Percentiles rank a stretch among this genome's conserved stretches.
Evolutionary conservation across 2,888 invertebrate species (phyloP).

Genomic region (Parnassius mnemosyne): DNA sequence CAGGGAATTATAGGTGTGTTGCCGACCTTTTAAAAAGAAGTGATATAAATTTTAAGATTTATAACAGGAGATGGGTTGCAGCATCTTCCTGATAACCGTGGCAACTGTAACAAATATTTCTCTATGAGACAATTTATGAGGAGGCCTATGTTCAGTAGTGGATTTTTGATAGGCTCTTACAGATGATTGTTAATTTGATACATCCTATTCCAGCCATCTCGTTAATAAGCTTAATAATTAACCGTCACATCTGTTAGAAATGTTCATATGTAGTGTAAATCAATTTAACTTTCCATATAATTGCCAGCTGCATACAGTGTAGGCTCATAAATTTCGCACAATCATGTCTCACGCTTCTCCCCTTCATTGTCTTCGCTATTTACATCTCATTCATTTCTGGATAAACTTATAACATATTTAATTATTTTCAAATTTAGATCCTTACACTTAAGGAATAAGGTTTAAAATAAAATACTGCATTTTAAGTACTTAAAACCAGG

Average conservation of each 20-base stretch:
- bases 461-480: slow-evolving; percentile 25
- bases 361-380: slow-evolving; percentile 50
- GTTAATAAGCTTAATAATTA: slow-evolving; percentile 5
- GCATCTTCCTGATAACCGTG: too few relatives aligned
- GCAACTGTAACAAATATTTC: too few relatives aligned
- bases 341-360: slow-evolving; percentile 52
- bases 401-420: slow-evolving; percentile 32
- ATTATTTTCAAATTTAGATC: slow-evolving; percentile 39
- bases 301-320: slow-evolving; percentile 7
- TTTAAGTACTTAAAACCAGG: slow-evolving; percentile 12
- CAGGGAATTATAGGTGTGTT: too few relatives aligned
- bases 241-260: neutral
- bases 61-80: too few relatives aligned
- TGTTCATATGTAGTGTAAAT: slow-evolving; percentile 10
- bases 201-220: too few relatives aligned
- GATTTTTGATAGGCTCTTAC: neutral
- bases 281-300: slow-evolving; percentile 16
- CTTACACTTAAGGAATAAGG: slow-evolving; percentile 20
- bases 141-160: too few relatives aligned
- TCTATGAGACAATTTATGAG: too few relatives aligned
- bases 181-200: neutral
- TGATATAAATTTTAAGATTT: too few relatives aligned
- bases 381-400: slow-evolving; percentile 38
- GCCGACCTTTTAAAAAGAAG: too few relatives aligned
- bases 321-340: slow-evolving; percentile 48